These are phyloP conservation scores for Gryon sp. DNA, from an alignment of 1,140 invertebrate genomes.

Conservation along the genomic window DNA sequence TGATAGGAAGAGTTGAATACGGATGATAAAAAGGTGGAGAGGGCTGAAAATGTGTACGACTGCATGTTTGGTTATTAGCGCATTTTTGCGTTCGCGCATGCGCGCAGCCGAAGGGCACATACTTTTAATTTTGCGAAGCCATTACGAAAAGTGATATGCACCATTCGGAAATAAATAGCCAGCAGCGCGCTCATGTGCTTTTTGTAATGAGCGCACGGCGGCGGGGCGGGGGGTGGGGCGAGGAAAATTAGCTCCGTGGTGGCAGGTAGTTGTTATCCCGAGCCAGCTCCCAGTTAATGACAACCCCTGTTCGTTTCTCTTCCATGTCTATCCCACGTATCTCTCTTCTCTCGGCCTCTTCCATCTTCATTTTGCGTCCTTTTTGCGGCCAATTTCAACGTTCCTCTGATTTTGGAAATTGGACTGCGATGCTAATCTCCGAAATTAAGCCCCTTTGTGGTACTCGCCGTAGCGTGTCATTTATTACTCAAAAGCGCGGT, in stretches of 20 bases:
- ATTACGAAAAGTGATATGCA: slow-evolving; percentile 71
- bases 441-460: slow-evolving; percentile 54
- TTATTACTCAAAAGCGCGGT: slow-evolving; percentile 39
- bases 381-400: slow-evolving; percentile 30
- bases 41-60: no score
- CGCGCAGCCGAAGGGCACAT: slow-evolving; percentile 50
- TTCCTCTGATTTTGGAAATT: slow-evolving; percentile 59
- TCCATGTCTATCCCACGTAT: slow-evolving; percentile 62
- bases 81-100: slow-evolving; percentile 39
- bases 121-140: slow-evolving; percentile 69
- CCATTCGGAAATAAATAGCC: slow-evolving; percentile 70
- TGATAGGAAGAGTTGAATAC: no score
- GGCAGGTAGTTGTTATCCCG: slow-evolving; percentile 79
- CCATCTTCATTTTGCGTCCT: slow-evolving; percentile 27
- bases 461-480: slow-evolving; percentile 45
- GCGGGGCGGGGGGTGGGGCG: slow-evolving; percentile 38
- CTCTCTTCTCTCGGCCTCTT: slow-evolving; percentile 3
- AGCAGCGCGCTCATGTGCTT: slow-evolving; percentile 69
- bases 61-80: slow-evolving; percentile 22
- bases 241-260: slow-evolving; percentile 77
- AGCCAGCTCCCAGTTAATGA: slow-evolving; percentile 79
- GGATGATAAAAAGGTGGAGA: no score
- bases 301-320: slow-evolving; percentile 73
- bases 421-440: slow-evolving; percentile 50
- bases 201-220: slow-evolving; percentile 69